Conservation (phyloP, 23 tunicate genomes). For the Diplosoma virens region DNA sequence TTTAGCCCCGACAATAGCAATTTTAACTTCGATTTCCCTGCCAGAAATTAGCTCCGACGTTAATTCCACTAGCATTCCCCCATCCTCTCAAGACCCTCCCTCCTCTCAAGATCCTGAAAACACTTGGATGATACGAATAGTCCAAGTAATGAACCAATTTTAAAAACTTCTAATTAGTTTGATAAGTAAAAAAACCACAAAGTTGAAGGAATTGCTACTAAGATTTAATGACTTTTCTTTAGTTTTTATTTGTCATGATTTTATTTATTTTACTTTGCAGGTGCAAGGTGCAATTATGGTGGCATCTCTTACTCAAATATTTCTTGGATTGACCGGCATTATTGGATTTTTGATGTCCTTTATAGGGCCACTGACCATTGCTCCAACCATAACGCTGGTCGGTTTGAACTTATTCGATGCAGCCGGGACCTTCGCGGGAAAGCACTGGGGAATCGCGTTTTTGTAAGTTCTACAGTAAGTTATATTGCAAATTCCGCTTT, state of each 20-base stretch:
- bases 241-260: background rate
- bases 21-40: slow-evolving; percentile 23
- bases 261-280: slow-evolving; percentile 15
- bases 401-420: slow-evolving; percentile 63
- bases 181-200: background rate
- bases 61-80: background rate
- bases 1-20: slow-evolving; percentile 67
- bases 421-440: slow-evolving; percentile 57
- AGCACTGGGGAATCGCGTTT: slow-evolving; percentile 69
- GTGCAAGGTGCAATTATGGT: slow-evolving; percentile 90
- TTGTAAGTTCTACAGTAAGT: slow-evolving; percentile 49
- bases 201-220: background rate
- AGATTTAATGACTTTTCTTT: background rate
- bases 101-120: background rate
- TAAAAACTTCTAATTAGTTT: background rate
- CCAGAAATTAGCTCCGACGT: background rate
- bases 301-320: slow-evolving; percentile 64
- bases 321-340: slow-evolving; percentile 75
- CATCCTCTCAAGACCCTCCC: background rate
- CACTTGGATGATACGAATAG: slow-evolving; percentile 21
- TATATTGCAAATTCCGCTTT: too few relatives aligned
- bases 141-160: slow-evolving; percentile 24
- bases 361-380: slow-evolving; percentile 87
- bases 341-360: slow-evolving; percentile 70
- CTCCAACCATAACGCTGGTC: slow-evolving; percentile 74